Base-by-base conservation (phyloP, 2,888 invertebrate genomes). In the Petrolisthes manimaculis region DNA sequence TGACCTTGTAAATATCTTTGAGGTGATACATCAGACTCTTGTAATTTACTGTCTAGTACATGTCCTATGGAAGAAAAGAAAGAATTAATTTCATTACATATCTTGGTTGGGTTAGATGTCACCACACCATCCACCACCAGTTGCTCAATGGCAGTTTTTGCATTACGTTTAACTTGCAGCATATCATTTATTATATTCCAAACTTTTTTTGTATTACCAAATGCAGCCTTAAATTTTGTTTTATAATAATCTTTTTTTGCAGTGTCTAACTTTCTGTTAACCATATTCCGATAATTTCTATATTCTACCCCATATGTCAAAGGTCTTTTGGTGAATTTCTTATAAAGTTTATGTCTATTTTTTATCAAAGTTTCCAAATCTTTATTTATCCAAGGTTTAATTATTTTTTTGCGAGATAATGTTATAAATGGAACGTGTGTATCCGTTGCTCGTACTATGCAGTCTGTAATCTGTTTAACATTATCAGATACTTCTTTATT, bases 261-360 rank as follows among this genome's bases (percentile, higher is more conserved):
- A 6, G 6, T 61, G 6, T 61, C 61, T 61, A 61, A 61, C 14
- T 14, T 61, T 9, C 14, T 61, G n/a, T n/a, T n/a, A n/a, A n/a
- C n/a, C n/a, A n/a, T n/a, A n/a, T n/a, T n/a, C n/a, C n/a, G n/a
- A n/a, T 61, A 61, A 61, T 61, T 6, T 61, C 61, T 61, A 61
- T 61, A 61, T 61, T 61, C 61, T 9, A 9, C 61, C 61, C 61
- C 61, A 61, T 61, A 61, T 61, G 61, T 61, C 14, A 61, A 9
- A 61, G 61, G 61, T 61, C 14, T 61, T 14, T 61, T 61, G 6
- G 61, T 9, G 14, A 9, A 61, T 61, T 61, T 61, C 61, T 61
- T 61, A n/a, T 61, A 61, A 61, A 61, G 61, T 61, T 61, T 61
- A 61, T 61, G 61, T 61, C 61, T 61, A 61, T 61, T 61, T 61